phyloP scores from a whole-genome alignment of 1,140 invertebrate species.

The Cephus cinctus region DNA sequence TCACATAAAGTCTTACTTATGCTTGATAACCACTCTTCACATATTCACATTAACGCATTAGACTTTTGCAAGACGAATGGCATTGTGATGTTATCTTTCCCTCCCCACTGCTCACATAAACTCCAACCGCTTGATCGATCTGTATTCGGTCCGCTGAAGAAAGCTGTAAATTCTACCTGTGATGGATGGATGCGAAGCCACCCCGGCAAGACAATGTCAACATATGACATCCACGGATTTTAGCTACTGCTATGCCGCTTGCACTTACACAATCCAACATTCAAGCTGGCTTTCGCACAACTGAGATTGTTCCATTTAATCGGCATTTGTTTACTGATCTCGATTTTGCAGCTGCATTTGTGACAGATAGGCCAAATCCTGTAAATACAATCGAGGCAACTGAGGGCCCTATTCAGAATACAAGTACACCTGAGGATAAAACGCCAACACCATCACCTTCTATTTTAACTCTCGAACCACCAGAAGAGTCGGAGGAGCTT shows the following conservation, averaged over 20 bases:
- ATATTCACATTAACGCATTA: slow-evolving; percentile 18
- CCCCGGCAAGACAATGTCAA: slow-evolving; percentile 50
- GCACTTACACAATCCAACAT: slow-evolving; percentile 48
- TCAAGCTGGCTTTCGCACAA: slow-evolving; percentile 13
- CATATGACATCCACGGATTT: slow-evolving; percentile 52
- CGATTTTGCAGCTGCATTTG: slow-evolving; percentile 30
- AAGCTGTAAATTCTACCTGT: slow-evolving; percentile 34
- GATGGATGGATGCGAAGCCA: slow-evolving; percentile 52
- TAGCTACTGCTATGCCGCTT: slow-evolving; percentile 39
- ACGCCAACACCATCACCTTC: background rate
- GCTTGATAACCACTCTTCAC: slow-evolving; percentile 23
- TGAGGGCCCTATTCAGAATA: background rate
- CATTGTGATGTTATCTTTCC: slow-evolving; percentile 24
- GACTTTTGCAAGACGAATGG: slow-evolving; percentile 19
- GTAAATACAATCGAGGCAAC: background rate
- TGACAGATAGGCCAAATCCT: slow-evolving; percentile 40
- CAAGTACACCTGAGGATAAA: background rate
- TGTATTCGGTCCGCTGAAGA: slow-evolving; percentile 49
- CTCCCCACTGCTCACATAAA: slow-evolving; percentile 33
- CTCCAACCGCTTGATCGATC: slow-evolving; percentile 42
- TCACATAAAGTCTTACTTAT: slow-evolving; percentile 3
- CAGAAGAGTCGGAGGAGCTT: too few relatives aligned
- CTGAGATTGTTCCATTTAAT: background rate
- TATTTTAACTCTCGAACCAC: background rate
- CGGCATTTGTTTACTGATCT: background rate